Base-by-base conservation (phyloP, 2,888 invertebrate species). In the Drepana falcataria region DNA sequence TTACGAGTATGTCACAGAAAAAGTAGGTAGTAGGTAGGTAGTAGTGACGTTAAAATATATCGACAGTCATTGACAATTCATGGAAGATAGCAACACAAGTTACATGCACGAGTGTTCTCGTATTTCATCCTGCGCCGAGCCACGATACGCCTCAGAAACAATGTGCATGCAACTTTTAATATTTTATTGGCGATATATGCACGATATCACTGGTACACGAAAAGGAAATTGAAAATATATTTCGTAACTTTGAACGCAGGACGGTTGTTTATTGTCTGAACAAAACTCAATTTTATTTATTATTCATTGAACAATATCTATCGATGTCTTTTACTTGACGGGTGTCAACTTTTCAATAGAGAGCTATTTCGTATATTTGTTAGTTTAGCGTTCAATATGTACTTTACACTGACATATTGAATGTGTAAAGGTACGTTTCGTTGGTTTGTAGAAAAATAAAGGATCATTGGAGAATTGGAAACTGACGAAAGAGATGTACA, bases 151-250 rank as follows among this genome's bases (percentile, higher is more conserved):
- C 61, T 52, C 54, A 60, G 60, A 61, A 64, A 66, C 65, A 71
- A 73, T 73, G 70, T 76, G 72, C 73, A 74, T 69, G 67, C 69
- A 68, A 68, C 64, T 69, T 74, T 74, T 70, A 73, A 77, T 73
- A 77, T 70, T 77, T 77, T 74, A 80, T 75, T 70, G 71, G 66
- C 59, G 69, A 70, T 64, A 69, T 71, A 68, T 68, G 64, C 71
- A 65, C 63, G 68, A 68, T 73, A 71, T 68, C 66, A 69, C 68
- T 68, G 74, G 70, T 69, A 73, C 68, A 69, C 64, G 65, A 66
- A 72, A 64, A 66, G 64, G 64, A 70, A 69, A 74, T 76, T 68
- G 67, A 64, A 71, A 75, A 71, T 64, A 68, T 66, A 66, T 69
- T 64, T 63, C 65, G 61, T 63, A 63, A 59, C 61, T 62, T 53